These are phyloP conservation scores for Sebastes paucispinis DNA, from an alignment of 2,797 vertebrate species.

Conservation along the genomic window DNA sequence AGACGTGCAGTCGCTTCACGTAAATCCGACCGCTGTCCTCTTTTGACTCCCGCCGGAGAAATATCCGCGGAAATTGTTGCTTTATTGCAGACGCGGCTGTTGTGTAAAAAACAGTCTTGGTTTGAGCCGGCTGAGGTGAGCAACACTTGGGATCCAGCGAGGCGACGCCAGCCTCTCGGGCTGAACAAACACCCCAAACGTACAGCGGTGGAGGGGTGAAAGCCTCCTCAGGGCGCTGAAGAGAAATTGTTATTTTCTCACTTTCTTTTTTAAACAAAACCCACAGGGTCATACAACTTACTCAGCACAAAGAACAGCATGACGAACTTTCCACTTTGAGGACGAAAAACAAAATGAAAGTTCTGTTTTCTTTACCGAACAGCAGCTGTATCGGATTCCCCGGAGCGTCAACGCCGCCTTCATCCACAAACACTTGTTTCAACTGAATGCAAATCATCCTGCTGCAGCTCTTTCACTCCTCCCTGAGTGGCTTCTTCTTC, in stretches of 20 bases:
- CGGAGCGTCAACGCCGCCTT: background rate
- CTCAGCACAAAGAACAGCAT: background rate
- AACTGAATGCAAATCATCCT: conserved; percentile 14
- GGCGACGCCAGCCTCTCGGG: background rate
- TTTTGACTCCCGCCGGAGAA: conserved; percentile 7
- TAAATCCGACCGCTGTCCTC: conserved; percentile 25
- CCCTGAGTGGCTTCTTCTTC: background rate
- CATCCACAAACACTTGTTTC: conserved; percentile 1
- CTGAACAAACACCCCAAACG: background rate
- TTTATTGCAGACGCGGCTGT: conserved; percentile 14
- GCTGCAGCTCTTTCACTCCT: background rate
- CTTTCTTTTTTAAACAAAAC: background rate
- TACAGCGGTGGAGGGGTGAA: background rate
- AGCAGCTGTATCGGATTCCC: background rate
- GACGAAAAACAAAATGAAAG: conserved; percentile 29
- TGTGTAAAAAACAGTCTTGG: background rate
- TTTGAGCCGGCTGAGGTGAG: background rate
- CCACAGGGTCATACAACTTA: background rate
- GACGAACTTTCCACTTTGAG: background rate
- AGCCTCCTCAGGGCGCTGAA: background rate
- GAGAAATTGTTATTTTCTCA: background rate
- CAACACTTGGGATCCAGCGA: background rate
- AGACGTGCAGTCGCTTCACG: background rate
- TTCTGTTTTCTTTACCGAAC: conserved; percentile 20
- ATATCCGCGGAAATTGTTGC: background rate